A percentile compares a stretch with the other conserved stretches of the same genome.
Evolutionary conservation across 2,888 invertebrate genomes (phyloP).

Genomic region (Nomada fucata): DNA sequence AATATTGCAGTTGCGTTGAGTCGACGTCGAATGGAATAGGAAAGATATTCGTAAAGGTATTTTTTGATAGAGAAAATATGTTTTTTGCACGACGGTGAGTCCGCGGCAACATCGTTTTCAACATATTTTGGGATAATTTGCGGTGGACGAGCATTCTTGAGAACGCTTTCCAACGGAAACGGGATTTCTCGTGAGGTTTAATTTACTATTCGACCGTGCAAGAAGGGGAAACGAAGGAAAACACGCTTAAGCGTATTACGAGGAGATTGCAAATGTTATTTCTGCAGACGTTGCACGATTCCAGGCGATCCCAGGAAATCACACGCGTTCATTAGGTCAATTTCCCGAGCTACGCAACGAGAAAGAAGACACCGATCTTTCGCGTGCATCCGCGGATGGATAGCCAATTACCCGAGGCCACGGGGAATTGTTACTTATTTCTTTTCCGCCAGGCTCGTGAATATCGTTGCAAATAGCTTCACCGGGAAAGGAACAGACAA

Average conservation of each 20-base stretch:
- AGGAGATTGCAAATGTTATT: background rate
- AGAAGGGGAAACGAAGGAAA: background rate
- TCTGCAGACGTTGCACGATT: background rate
- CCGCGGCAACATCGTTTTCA: too few species aligned
- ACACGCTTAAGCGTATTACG: background rate
- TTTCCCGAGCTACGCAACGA: conserved; percentile 23
- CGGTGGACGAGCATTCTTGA: background rate
- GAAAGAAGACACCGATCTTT: conserved; percentile 7
- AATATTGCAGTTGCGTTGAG: too few species aligned
- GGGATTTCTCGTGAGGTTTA: background rate
- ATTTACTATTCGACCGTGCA: background rate
- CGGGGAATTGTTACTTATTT: background rate
- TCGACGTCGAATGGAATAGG: too few species aligned
- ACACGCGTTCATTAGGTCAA: conserved; percentile 3
- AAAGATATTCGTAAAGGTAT: too few species aligned
- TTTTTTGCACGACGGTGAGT: too few species aligned
- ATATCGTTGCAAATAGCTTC: background rate
- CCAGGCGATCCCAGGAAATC: background rate
- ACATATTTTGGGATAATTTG: too few species aligned
- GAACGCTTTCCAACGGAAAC: background rate
- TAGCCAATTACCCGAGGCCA: conserved; percentile 9
- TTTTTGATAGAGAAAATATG: too few species aligned
- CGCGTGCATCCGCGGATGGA: conserved; percentile 22
- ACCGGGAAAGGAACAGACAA: conserved; percentile 1
- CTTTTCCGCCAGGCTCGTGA: background rate